A percentile compares a stretch with the other conserved stretches of the same genome.
These are phyloP conservation scores for Manis pentadactyla DNA, from an alignment of 2,797 vertebrate species.

Conservation along the genomic window DNA sequence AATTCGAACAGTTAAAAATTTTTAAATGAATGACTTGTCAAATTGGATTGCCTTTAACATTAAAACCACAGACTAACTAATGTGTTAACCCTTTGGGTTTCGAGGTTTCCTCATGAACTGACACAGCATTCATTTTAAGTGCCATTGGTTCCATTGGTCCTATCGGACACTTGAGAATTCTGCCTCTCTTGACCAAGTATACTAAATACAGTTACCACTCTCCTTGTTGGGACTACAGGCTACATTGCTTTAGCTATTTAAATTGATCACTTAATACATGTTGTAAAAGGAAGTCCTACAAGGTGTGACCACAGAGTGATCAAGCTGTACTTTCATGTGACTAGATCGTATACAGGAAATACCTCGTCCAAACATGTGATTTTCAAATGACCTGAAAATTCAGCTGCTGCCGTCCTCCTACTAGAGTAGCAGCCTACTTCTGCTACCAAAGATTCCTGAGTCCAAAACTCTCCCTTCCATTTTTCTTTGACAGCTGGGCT, in stretches of 20 bases:
- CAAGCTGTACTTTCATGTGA: conserved; percentile 29
- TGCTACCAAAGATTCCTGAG: neutral
- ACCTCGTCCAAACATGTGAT: neutral
- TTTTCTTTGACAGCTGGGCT: neutral
- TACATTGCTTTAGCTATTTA: conserved; percentile 24
- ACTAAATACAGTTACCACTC: neutral
- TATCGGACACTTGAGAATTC: conserved; percentile 19
- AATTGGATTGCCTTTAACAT: conserved; percentile 60
- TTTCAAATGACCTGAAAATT: conserved; percentile 50
- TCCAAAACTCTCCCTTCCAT: neutral
- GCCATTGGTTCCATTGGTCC: neutral
- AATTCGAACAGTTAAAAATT: conserved; percentile 36
- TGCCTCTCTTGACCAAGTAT: neutral
- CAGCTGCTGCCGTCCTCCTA: neutral
- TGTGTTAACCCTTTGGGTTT: conserved; percentile 4
- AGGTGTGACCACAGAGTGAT: neutral
- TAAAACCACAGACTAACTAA: conserved; percentile 10
- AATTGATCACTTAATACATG: neutral
- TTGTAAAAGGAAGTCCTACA: conserved; percentile 1
- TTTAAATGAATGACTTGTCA: conserved; percentile 46
- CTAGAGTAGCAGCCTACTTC: neutral
- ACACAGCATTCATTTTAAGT: conserved; percentile 7
- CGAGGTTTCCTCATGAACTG: neutral
- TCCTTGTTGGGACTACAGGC: neutral
- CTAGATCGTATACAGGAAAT: conserved; percentile 20